Base-by-base conservation (phyloP, 2,113 vertebrate species). In the Sphyrna mokarran region DNA sequence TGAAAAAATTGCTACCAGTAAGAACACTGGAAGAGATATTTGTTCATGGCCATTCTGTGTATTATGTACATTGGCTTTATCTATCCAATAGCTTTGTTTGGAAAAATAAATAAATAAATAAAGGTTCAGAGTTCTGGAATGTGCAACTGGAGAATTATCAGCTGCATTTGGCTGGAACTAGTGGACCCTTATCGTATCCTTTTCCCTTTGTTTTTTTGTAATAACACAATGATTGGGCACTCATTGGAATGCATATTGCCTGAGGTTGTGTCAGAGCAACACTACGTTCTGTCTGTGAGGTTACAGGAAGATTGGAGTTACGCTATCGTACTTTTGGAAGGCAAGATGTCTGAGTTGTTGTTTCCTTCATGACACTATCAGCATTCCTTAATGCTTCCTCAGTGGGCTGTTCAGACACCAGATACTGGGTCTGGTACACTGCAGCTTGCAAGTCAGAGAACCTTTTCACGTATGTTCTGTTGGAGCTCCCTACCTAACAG, bases 181-280 rank as follows among this genome's bases (percentile, higher is more conserved):
- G 68, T 95, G 40, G 26, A 20, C 40, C 11, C 68, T 95, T 95
- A 95, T 95, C 94, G 43, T 95, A 95, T 95, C 94, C 94, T 95
- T 69, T 95, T 95, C 69, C 68, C 69, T 95, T 95, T 95, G 94
- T 95, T 95, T 95, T 72, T 72, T 72, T 95, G 10, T 72, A 95
- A 72, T 72, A 95, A 95, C 94, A 72, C 69, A 95, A 22, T 95
- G 4, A 40, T 95, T 54, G 40, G 68, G 94, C 69, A 54, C 69
- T 76, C 68, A 6, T 43, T 93, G 43, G 43, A 95, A 95, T 95
- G 94, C 68, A 72, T 54, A 33, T 72, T 76, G 94, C 68, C 94
- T 72, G 11, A 54, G 94, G 69, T 43, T 54, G 69, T 70, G 94
- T 33, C 94, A 95, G 68, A 70, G 68, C 68, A 95, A 76, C 66